Evolutionary conservation across 2,113 vertebrate genomes (phyloP).

Genomic region (Cochlearius cochlearius): DNA sequence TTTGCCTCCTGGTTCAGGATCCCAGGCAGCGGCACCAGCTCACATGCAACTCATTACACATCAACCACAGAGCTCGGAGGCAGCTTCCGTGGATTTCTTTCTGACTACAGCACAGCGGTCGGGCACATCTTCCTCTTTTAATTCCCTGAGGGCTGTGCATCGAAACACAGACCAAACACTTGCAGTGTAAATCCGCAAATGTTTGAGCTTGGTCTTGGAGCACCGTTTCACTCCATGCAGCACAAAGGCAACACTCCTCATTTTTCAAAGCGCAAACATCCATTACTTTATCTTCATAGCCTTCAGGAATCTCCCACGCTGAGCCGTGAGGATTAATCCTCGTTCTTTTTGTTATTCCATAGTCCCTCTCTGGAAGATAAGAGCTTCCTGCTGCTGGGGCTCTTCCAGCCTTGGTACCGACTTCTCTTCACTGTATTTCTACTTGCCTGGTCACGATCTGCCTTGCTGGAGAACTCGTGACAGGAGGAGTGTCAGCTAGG

Average conservation of each 20-base stretch:
- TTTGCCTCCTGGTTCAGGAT: background rate
- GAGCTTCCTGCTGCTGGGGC: background rate
- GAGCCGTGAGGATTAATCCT: background rate
- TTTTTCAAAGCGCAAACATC: slow-evolving; percentile 7
- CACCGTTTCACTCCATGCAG: background rate
- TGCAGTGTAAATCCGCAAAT: background rate
- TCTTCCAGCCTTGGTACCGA: background rate
- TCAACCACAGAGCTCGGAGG: background rate
- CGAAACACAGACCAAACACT: background rate
- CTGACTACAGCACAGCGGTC: background rate
- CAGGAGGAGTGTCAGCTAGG: background rate
- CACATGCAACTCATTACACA: background rate
- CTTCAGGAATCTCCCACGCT: background rate
- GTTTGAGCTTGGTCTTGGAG: background rate
- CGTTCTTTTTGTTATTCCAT: background rate
- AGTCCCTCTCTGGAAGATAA: slow-evolving; percentile 21
- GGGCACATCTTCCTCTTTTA: background rate
- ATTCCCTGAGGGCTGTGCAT: background rate
- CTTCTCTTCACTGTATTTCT: background rate
- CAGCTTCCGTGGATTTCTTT: background rate
- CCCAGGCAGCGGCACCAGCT: background rate
- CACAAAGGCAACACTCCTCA: background rate
- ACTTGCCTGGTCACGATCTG: background rate
- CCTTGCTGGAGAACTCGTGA: background rate
- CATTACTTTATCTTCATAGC: slow-evolving; percentile 31